These are phyloP conservation scores for Bombus vancouverensis DNA, from an alignment of 1,140 invertebrate species.

Conservation along the genomic window DNA sequence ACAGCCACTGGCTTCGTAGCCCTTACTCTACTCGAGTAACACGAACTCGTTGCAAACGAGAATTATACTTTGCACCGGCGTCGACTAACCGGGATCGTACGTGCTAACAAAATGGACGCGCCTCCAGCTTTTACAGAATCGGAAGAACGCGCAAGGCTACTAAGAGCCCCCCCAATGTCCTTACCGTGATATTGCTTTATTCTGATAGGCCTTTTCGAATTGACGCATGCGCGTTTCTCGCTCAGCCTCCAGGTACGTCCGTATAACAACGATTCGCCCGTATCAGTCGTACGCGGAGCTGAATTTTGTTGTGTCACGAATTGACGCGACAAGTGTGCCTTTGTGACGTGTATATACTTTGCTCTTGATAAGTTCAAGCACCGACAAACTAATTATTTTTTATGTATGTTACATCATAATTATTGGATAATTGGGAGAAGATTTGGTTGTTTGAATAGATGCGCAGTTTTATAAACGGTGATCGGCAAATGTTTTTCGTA, in stretches of 20 bases:
- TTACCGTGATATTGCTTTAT: constrained; percentile 24
- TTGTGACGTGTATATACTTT: constrained; percentile 37
- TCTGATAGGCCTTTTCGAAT: constrained; percentile 65
- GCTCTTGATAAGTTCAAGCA: constrained; percentile 48
- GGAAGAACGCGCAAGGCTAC: constrained; percentile 65
- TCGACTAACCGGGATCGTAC: constrained; percentile 74
- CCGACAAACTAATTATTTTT: background rate
- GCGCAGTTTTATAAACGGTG: background rate
- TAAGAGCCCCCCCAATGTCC: constrained; percentile 60
- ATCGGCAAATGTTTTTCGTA: background rate
- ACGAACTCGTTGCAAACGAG: constrained; percentile 69
- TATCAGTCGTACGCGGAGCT: background rate
- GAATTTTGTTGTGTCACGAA: background rate
- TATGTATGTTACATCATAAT: background rate
- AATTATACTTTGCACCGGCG: constrained; percentile 75
- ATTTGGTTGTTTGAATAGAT: background rate
- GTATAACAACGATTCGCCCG: background rate
- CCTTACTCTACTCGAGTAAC: constrained; percentile 39
- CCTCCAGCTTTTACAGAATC: constrained; percentile 30
- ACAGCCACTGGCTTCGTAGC: constrained; percentile 71
- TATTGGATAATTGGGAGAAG: background rate
- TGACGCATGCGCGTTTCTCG: constrained; percentile 36
- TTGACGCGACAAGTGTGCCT: constrained; percentile 39
- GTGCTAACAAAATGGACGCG: constrained; percentile 74
- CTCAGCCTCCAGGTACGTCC: constrained; percentile 23